These are phyloP conservation scores for Picus viridis DNA, from an alignment of 2,797 vertebrate genomes.

Conservation along the genomic window DNA sequence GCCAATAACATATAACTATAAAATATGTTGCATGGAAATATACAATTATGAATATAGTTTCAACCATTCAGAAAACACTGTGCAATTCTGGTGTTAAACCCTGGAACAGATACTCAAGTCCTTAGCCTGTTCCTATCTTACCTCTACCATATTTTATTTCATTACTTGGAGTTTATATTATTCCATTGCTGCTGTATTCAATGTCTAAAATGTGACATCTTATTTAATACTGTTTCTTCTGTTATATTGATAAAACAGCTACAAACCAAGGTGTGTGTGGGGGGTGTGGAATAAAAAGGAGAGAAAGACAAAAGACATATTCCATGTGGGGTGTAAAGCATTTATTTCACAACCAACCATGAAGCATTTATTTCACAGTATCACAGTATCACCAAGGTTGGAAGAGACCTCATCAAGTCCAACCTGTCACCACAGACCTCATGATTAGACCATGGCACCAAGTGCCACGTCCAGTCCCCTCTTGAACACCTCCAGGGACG, in stretches of 20 bases:
- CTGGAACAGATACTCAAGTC: neutral
- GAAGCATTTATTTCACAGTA: too few species aligned
- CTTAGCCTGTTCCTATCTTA: neutral
- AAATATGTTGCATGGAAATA: neutral
- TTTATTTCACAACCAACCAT: neutral
- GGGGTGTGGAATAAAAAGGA: neutral
- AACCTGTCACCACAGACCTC: too few species aligned
- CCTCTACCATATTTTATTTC: neutral
- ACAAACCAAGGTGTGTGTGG: neutral
- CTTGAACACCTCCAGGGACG: too few species aligned
- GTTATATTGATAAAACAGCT: neutral
- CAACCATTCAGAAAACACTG: neutral
- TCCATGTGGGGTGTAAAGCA: neutral
- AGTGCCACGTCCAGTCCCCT: too few species aligned
- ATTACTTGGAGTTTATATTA: neutral
- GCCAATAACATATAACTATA: neutral
- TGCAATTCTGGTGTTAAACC: neutral
- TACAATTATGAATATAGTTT: neutral
- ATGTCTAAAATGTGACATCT: neutral
- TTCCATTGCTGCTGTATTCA: neutral
- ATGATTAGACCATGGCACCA: too few species aligned
- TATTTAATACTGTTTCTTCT: neutral
- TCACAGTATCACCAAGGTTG: too few species aligned
- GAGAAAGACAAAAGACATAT: neutral
- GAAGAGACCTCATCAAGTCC: too few species aligned